Base-by-base conservation (phyloP, 1,140 invertebrate species). In the Heterodera carotae region DNA sequence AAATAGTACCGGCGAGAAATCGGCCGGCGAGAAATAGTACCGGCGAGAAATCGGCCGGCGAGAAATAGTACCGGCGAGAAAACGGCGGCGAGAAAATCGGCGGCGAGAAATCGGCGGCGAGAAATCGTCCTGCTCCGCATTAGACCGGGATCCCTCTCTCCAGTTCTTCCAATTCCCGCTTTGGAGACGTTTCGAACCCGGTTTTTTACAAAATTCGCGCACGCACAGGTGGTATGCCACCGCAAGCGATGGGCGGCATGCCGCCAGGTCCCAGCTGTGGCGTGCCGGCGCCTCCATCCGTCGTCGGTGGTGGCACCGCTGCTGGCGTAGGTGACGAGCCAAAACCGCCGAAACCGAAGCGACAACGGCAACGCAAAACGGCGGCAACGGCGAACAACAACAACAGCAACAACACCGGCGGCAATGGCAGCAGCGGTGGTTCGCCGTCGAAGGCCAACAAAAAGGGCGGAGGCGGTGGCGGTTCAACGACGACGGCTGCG, bases 301-400 rank as follows among this genome's bases (percentile, higher is more conserved):
- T 39, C 39, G 18, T n/a, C n/a, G n/a, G n/a, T n/a, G n/a, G n/a
- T n/a, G n/a, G n/a, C n/a, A n/a, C n/a, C n/a, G n/a, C n/a, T n/a
- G n/a, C n/a, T n/a, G n/a, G 71, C 36, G 53, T 76, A 5, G 59
- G 33, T 25, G 76, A 79, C 48, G 79, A 81, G 64, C 64, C 78
- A 48, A 62, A 33, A n/a, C 62, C 48, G 25, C 77, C 80, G 39
- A 80, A 80, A 59, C 69, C 75, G 31, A 31, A 76, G 10, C 70
- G 78, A 18, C 69, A 80, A 60, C 72, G 79, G 25, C 56, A 56
- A 64, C 70, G 79, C n/a, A 81, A 81, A 69, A 60, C 62, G 25
- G 73, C 75, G 31, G 64, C 79, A 29, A 70, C 48, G 29, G 39
- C 70, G n/a, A 60, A 43, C 33, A 60, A 22, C 29, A 18, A 56